A percentile compares a stretch with the other conserved stretches of the same genome.
Evolutionary conservation across 2,888 invertebrate genomes (phyloP).

Genomic region (Didymodactylos carnosus): DNA sequence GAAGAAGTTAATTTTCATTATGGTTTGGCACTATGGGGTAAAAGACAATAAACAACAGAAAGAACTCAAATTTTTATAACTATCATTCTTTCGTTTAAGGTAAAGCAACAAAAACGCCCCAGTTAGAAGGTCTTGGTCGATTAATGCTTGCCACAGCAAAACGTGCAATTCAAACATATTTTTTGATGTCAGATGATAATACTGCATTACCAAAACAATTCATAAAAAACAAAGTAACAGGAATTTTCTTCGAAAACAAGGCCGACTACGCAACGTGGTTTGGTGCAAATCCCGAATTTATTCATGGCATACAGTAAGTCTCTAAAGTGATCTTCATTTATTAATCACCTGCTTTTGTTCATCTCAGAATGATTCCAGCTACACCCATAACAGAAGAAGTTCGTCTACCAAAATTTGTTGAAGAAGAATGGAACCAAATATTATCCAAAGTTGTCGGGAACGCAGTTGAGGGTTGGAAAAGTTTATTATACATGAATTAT

Average conservation of each 20-base stretch:
- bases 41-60: too few relatives aligned
- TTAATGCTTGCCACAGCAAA: neutral
- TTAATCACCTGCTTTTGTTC: neutral
- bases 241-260: conserved; percentile 10
- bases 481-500: conserved; percentile 4
- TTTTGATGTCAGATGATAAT: neutral
- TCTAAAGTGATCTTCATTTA: neutral
- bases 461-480: neutral
- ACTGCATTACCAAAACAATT: neutral
- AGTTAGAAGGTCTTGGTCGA: conserved; percentile 2
- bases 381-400: neutral
- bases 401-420: neutral
- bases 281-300: conserved; percentile 8
- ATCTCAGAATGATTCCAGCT: neutral
- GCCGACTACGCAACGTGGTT: conserved; percentile 10
- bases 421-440: neutral
- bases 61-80: too few relatives aligned
- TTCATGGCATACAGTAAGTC: conserved; percentile 7
- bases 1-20: conserved; percentile 4
- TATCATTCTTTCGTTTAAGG: too few relatives aligned
- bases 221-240: conserved; percentile 4
- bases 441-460: neutral
- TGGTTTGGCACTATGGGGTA: neutral
- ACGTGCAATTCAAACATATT: conserved; percentile 6
- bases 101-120: neutral